These are phyloP conservation scores for Cheilosia vernalis DNA, from an alignment of 2,888 invertebrate species.

Conservation along the genomic window DNA sequence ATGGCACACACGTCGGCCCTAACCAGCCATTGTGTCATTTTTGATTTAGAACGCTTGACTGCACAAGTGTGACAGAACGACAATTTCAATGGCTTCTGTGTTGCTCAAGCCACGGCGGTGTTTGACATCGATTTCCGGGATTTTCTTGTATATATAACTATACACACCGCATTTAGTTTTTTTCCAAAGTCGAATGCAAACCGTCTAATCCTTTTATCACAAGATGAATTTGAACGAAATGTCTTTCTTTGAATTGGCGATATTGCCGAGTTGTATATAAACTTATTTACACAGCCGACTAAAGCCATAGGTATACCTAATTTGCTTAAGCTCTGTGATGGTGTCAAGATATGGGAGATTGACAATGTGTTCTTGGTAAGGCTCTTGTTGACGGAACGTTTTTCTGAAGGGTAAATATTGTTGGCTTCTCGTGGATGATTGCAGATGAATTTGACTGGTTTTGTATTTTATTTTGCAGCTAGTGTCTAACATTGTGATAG, in stretches of 20 bases:
- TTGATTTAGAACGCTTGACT: slow-evolving; percentile 65
- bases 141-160: background rate
- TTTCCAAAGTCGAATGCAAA: background rate
- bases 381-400: slow-evolving; percentile 44
- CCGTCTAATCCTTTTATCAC: slow-evolving; percentile 43
- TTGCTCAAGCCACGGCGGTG: slow-evolving; percentile 10
- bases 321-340: slow-evolving; percentile 12
- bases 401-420: slow-evolving; percentile 46
- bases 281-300: slow-evolving; percentile 19
- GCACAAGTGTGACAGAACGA: slow-evolving; percentile 65
- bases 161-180: too few relatives aligned
- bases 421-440: slow-evolving; percentile 34
- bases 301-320: slow-evolving; percentile 8
- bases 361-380: slow-evolving; percentile 35
- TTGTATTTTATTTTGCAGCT: slow-evolving; percentile 14
- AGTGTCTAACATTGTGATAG: slow-evolving; percentile 26
- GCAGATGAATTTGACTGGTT: slow-evolving; percentile 20
- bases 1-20: slow-evolving; percentile 16
- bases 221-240: slow-evolving; percentile 47
- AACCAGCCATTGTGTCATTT: slow-evolving; percentile 53
- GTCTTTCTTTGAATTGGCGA: slow-evolving; percentile 2
- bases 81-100: slow-evolving; percentile 67
- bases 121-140: slow-evolving; percentile 58
- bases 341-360: slow-evolving; percentile 43
- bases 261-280: slow-evolving; percentile 1